These are phyloP conservation scores for Cremastinae sp. DNA, from an alignment of 2,888 invertebrate species.

Conservation along the genomic window DNA sequence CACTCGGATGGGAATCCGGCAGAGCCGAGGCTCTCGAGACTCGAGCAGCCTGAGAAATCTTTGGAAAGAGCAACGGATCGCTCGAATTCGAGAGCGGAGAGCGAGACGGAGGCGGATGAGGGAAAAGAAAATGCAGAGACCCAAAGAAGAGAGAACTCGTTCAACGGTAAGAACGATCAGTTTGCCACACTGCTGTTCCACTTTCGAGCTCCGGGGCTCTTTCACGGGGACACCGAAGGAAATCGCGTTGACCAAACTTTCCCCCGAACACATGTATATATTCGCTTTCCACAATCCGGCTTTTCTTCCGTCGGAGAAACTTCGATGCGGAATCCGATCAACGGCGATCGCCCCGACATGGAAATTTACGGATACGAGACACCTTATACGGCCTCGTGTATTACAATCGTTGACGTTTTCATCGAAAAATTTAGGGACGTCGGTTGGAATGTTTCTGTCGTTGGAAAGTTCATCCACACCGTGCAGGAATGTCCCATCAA, in stretches of 20 bases:
- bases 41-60: conserved; percentile 13
- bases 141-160: conserved; percentile 1
- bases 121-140: conserved; percentile 8
- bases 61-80: conserved; percentile 3
- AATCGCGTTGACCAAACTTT: conserved; percentile 50
- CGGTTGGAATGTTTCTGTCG: no score
- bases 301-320: conserved; percentile 7
- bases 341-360: no score
- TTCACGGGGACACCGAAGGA: conserved; percentile 15
- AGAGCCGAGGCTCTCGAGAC: conserved; percentile 26
- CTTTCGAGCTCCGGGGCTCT: conserved; percentile 19
- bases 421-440: no score
- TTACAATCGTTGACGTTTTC: no score
- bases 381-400: no score
- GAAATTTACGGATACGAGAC: no score
- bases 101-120: not conserved
- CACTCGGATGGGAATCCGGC: conserved; percentile 14
- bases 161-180: conserved; percentile 23
- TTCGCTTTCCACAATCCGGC: conserved; percentile 14
- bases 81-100: not conserved
- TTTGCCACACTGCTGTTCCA: conserved; percentile 10
- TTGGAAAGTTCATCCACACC: not conserved
- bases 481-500: not conserved
- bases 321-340: conserved; percentile 12
- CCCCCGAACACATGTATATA: conserved; percentile 23